A percentile compares a stretch with the other conserved stretches of the same genome.
phyloP scores from a whole-genome alignment of 2,113 vertebrate genomes.

The Sander vitreus region DNA sequence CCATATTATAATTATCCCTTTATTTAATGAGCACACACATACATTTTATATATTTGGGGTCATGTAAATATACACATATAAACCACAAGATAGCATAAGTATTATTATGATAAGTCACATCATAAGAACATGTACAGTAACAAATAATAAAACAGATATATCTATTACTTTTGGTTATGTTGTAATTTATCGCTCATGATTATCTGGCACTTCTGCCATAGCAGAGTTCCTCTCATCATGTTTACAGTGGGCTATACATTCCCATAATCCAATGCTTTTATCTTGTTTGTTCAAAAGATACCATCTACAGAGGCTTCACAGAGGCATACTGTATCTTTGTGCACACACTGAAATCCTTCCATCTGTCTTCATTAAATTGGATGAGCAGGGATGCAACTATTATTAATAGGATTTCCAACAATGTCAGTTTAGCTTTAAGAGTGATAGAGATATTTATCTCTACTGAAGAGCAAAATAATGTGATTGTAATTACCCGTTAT shows the following conservation, averaged over 20 bases:
- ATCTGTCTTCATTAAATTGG: background rate
- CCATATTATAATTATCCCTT: background rate
- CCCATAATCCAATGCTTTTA: constrained; percentile 5
- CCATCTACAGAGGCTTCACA: background rate
- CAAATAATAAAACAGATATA: no score
- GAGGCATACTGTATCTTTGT: background rate
- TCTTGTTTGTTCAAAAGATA: constrained; percentile 6
- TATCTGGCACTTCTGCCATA: background rate
- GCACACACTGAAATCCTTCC: background rate
- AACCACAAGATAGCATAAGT: background rate
- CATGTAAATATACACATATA: background rate
- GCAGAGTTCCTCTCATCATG: background rate
- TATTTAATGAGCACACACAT: background rate
- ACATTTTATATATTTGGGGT: background rate
- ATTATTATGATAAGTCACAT: background rate
- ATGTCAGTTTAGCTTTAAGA: background rate
- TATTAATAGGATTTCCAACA: background rate
- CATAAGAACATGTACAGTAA: background rate
- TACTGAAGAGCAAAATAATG: background rate
- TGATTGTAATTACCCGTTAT: background rate
- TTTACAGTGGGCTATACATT: background rate
- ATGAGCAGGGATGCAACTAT: background rate
- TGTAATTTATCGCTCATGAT: background rate
- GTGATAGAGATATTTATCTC: background rate
- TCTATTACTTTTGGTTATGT: background rate